Base-by-base conservation (phyloP, 2,797 vertebrate genomes). In the Capromys pilorides region DNA sequence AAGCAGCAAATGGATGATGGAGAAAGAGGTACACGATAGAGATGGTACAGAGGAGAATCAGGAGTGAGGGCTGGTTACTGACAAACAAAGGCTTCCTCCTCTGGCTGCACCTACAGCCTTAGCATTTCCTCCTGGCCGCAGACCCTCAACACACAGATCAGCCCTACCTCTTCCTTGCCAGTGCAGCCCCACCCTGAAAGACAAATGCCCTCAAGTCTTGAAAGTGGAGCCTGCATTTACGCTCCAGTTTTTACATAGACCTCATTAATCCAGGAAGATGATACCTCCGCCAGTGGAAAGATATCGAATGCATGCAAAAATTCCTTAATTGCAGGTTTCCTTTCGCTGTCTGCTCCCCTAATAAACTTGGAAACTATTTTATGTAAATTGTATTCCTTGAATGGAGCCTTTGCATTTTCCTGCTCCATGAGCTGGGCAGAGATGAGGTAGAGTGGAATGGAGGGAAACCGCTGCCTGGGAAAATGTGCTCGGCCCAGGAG, bases 351-450 rank as follows among this genome's bases (percentile, higher is more conserved):
- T 96, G 73, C 85, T 92, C 80, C 90, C 71, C 92, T 81, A 88
- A 86, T 92, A 92, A 54, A 93, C 86, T 95, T 96, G 94, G 96
- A 94, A 96, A 94, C 86, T 84, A 90, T 96, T 97, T 94, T 69
- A 87, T 95, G 94, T 90, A 93, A 92, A 95, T 95, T 33, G 45
- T 54, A 49, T 64, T 87, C 62, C 69, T 75, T 79, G 66, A 86
- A 19, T 6, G 59, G 33, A 41, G 49, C 49, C 8, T 24, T 67
- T 3, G 9, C 41, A 1, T 62, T 51, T 90, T 71, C 90, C 62
- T 62, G 67, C 61, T 62, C 31, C 73, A 12, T 0, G 26, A 83
- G 69, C n/a, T 36, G 62, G 81, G 86, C 81, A 69, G 49, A 39
- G 82, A 67, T 14, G 39, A 67, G 33, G 73, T 54, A 13, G 75